phyloP scores from a whole-genome alignment of 2,888 invertebrate species.

The Rotaria magnacalcarata region DNA sequence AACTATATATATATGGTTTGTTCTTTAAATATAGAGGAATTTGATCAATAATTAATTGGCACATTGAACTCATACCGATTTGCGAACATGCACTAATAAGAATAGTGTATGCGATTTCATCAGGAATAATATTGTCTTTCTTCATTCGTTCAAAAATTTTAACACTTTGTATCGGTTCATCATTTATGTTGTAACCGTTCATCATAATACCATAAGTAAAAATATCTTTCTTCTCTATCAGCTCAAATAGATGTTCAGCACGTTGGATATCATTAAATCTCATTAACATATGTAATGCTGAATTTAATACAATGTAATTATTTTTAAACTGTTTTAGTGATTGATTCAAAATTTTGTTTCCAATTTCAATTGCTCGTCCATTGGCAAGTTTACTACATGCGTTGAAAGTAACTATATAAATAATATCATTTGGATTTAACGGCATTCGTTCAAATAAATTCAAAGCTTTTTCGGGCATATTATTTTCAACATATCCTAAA shows the following conservation, averaged over 20 bases:
- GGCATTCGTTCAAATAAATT: not conserved
- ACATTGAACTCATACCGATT: not conserved
- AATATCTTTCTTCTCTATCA: not conserved
- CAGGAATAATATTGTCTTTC: not conserved
- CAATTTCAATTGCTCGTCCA: not conserved
- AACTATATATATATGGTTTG: no score
- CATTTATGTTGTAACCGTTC: not conserved
- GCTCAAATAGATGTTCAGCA: not conserved
- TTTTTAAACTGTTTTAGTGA: not conserved
- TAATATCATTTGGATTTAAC: not conserved
- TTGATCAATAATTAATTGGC: not conserved
- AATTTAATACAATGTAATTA: not conserved
- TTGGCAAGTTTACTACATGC: not conserved
- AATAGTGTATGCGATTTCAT: not conserved
- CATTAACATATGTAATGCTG: not conserved
- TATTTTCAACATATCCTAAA: no score
- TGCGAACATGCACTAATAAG: not conserved
- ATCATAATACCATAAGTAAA: not conserved
- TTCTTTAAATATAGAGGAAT: no score
- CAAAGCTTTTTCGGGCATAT: not conserved
- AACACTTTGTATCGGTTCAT: no score
- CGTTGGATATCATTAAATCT: not conserved
- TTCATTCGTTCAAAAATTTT: not conserved
- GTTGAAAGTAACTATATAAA: not conserved
- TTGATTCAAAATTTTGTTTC: not conserved